These are phyloP conservation scores for Sebastolobus altivelis DNA, from an alignment of 2,797 vertebrate genomes.

Conservation along the genomic window DNA sequence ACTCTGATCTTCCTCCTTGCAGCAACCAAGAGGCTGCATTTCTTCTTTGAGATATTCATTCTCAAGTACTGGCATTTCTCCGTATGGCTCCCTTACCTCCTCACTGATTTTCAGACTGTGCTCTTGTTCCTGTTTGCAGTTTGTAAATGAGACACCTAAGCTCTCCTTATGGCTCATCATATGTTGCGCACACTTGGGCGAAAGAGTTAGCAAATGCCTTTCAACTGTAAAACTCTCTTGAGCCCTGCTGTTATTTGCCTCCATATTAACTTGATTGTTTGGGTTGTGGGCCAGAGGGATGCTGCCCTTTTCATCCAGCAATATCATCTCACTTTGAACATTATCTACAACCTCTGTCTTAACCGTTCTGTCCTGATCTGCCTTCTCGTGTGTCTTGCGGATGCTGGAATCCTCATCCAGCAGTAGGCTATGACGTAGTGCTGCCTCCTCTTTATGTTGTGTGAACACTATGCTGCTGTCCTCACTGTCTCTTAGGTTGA, in stretches of 20 bases:
- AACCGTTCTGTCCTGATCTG: conserved; percentile 29
- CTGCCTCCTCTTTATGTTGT: neutral
- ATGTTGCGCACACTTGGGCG: conserved; percentile 37
- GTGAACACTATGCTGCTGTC: neutral
- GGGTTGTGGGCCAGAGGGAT: conserved; percentile 21
- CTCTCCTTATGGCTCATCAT: neutral
- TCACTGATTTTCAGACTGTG: neutral
- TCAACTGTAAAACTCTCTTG: conserved; percentile 1
- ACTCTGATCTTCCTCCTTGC: conserved; percentile 19
- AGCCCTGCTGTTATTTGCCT: neutral
- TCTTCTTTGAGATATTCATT: conserved; percentile 51
- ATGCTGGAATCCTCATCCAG: conserved; percentile 37
- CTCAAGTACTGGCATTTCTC: conserved; percentile 63
- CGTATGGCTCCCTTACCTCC: conserved; percentile 8
- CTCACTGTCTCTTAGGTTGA: neutral
- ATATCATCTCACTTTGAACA: neutral
- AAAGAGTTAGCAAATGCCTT: conserved; percentile 1
- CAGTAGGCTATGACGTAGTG: neutral
- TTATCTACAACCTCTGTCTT: conserved; percentile 25
- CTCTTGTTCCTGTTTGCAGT: conserved; percentile 25
- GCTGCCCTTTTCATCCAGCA: conserved; percentile 12
- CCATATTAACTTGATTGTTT: conserved; percentile 11
- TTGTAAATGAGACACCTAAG: neutral
- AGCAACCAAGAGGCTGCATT: neutral
- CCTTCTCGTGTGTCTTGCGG: neutral